Conservation (phyloP, 2,888 invertebrate genomes). For the Hedychridium roseum region DNA sequence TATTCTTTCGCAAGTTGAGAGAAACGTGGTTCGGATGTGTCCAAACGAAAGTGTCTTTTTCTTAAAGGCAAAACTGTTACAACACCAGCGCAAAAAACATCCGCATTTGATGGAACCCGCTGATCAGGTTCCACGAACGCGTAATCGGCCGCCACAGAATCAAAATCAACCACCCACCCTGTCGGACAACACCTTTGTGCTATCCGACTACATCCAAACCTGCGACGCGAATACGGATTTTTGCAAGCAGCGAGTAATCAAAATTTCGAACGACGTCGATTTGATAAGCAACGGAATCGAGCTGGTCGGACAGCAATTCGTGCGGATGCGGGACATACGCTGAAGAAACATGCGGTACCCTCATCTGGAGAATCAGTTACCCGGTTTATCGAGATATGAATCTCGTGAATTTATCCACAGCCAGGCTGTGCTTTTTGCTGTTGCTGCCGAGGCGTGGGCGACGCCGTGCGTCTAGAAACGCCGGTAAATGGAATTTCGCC, state of each 20-base stretch:
- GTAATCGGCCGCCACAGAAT: constrained; percentile 55
- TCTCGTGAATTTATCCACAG: constrained; percentile 57
- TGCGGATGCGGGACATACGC: constrained; percentile 60
- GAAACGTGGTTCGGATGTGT: no score
- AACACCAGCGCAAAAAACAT: constrained; percentile 75
- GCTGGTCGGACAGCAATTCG: constrained; percentile 51
- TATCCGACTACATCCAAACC: constrained; percentile 46
- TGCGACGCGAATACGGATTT: constrained; percentile 45
- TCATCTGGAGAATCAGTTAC: constrained; percentile 32
- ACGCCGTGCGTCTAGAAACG: constrained; percentile 18
- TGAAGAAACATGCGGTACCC: constrained; percentile 43
- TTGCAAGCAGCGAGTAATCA: constrained; percentile 50
- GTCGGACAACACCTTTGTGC: constrained; percentile 45
- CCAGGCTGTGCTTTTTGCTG: constrained; percentile 49
- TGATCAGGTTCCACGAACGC: constrained; percentile 58
- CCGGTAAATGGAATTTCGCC: constrained; percentile 18
- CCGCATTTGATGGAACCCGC: constrained; percentile 63
- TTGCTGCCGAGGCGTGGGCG: constrained; percentile 32
- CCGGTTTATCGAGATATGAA: constrained; percentile 60
- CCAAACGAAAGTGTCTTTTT: no score
- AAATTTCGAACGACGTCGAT: constrained; percentile 47
- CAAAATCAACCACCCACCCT: constrained; percentile 50
- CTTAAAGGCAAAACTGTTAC: constrained; percentile 70
- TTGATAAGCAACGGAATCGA: constrained; percentile 45
- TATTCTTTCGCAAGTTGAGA: no score